A percentile compares a stretch with the other conserved stretches of the same genome.
These are phyloP conservation scores for Mormyrus iriodes DNA, from an alignment of 2,113 vertebrate genomes.

Conservation along the genomic window DNA sequence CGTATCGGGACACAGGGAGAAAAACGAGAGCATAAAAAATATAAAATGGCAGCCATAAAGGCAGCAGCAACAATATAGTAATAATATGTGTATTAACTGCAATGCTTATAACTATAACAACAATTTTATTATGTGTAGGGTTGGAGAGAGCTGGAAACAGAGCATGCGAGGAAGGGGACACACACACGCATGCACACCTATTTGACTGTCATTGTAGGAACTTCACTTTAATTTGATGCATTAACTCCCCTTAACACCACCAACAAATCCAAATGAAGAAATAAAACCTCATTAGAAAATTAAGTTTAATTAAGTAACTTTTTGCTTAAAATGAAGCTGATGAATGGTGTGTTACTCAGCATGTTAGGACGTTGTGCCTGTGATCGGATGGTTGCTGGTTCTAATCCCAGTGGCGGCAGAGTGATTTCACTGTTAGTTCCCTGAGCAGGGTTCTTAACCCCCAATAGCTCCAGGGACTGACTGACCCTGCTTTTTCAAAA, in stretches of 20 bases:
- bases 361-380: background rate
- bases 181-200: background rate
- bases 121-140: background rate
- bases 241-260: background rate
- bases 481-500: background rate
- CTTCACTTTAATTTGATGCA: background rate
- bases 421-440: background rate
- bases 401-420: background rate
- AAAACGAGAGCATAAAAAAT: slow-evolving; percentile 31
- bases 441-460: background rate
- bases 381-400: background rate
- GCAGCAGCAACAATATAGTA: background rate
- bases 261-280: background rate
- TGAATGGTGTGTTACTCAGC: background rate
- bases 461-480: background rate
- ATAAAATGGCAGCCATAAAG: slow-evolving; percentile 12
- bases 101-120: background rate
- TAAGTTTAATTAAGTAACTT: background rate
- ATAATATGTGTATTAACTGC: background rate
- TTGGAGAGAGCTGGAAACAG: background rate
- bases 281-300: background rate
- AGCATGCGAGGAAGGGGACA: background rate
- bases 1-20: background rate
- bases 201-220: background rate
- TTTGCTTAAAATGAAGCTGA: background rate